These are phyloP conservation scores for Tonatia bakeri DNA, from an alignment of 2,113 vertebrate genomes.

Conservation along the genomic window DNA sequence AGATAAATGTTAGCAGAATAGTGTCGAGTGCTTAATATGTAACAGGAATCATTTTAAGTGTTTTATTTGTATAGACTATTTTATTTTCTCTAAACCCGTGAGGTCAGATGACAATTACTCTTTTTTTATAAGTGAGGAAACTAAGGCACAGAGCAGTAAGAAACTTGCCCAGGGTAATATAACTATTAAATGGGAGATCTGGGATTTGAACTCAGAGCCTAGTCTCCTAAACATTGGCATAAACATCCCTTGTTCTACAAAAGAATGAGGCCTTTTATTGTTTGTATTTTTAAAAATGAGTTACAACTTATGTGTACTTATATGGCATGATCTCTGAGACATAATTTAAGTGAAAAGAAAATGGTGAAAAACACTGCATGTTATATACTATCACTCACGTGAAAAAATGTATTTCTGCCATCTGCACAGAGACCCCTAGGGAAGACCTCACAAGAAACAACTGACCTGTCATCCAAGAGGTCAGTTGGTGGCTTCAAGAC, in stretches of 20 bases:
- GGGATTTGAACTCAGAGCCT: not conserved
- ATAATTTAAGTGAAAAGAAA: not conserved
- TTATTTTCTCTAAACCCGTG: not conserved
- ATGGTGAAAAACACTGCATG: not conserved
- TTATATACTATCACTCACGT: not conserved
- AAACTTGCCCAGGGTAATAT: not conserved
- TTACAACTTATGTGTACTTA: not conserved
- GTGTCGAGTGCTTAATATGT: not conserved
- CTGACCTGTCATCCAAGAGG: no score
- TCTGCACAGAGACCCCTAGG: not conserved
- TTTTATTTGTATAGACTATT: not conserved
- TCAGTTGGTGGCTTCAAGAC: not conserved
- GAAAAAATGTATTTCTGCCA: not conserved
- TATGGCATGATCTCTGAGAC: not conserved
- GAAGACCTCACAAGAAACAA: not conserved
- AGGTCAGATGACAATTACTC: not conserved
- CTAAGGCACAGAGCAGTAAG: not conserved
- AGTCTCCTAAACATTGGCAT: not conserved
- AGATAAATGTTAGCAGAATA: not conserved
- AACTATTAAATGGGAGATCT: not conserved
- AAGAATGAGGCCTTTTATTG: not conserved
- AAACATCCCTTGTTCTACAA: not conserved
- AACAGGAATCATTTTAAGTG: not conserved
- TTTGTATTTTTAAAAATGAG: not conserved
- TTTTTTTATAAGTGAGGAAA: not conserved